Base-by-base conservation (phyloP, 2,888 invertebrate species). In the Pyrrhosoma nymphula region DNA sequence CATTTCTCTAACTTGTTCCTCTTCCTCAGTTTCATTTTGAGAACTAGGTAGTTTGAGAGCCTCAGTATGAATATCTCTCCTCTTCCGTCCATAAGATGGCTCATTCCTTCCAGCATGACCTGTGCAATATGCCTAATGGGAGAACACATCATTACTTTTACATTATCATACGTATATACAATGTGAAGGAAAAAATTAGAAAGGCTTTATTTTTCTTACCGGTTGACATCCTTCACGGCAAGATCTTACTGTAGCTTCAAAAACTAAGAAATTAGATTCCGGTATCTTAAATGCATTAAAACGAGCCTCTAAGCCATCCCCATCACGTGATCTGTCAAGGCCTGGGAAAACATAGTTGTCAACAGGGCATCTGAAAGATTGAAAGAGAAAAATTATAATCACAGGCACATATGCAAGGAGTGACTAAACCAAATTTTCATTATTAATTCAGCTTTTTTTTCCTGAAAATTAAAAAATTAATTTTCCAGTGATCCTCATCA, bases 231-330 rank as follows among this genome's bases (percentile, higher is more conserved):
- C 99, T 95, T 99, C 99, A 88, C 99, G 97, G 96, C 99, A 99
- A 0, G 99, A 99, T 95, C 98, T 97, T 0, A 99, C 99, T 0
- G 98, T 99, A 0, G 99, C 99, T 97, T 99, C 99, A 96, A 99
- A 99, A 0, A 99, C 99, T 96, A 99, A 97, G 97, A 99, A 99
- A 97, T 99, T 99, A 0, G 99, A 99, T 97, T 99, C 99, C 0
- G 99, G 99, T 96, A 99, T 99, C 97, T 99, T 99, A 96, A 99
- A 99, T 0, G 99, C 99, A 97, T 99, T 99, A 97, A 99, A 99
- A 96, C 99, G 98, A 0, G 99, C 99, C 97, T 99, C 99, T 95
- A 99, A 97, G 8, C 98, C 99, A 96, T 99, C 99, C 0, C 99
- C 98, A 96, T 98, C 98, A 55, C 99, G 98, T 0, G 99, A 98